Evolutionary conservation across 2,797 vertebrate species (phyloP).

Genomic region (Poecilia gillii): DNA sequence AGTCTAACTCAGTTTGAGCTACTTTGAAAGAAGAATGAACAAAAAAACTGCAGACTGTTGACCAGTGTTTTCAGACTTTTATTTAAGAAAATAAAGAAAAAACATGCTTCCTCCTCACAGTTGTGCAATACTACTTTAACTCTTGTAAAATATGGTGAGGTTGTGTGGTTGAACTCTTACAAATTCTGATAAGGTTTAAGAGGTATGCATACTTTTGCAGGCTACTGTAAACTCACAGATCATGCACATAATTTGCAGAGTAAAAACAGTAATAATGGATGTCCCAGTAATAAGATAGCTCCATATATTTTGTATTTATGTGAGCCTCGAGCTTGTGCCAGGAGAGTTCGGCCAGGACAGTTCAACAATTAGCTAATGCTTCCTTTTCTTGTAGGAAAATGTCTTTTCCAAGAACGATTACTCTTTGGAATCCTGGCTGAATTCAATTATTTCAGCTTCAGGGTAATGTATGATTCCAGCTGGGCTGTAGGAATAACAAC

Average conservation of each 20-base stretch:
- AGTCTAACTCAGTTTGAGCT: not conserved
- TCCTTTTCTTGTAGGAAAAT: conserved; percentile 31
- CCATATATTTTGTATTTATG: conserved; percentile 25
- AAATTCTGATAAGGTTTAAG: not conserved
- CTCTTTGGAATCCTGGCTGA: conserved; percentile 15
- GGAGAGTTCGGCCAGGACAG: conserved; percentile 24
- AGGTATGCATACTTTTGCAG: not conserved
- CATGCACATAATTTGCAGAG: not conserved
- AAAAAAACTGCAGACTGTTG: not conserved
- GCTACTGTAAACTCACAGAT: not conserved
- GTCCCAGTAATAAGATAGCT: conserved; percentile 25
- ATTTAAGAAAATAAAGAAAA: not conserved
- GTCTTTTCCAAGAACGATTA: conserved; percentile 34
- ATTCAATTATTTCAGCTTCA: conserved; percentile 23
- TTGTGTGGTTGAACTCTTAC: not conserved
- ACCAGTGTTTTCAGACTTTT: not conserved
- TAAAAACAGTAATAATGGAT: conserved; percentile 24
- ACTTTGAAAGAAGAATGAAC: not conserved
- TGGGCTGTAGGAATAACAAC: not conserved
- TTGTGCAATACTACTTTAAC: not conserved
- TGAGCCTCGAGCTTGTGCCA: conserved; percentile 30
- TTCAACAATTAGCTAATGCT: conserved; percentile 54
- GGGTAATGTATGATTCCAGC: conserved; percentile 22
- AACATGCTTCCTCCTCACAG: not conserved
- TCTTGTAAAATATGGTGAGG: not conserved